These are phyloP conservation scores for Hafferia zeledoni DNA, from an alignment of 2,797 vertebrate species.

Conservation along the genomic window DNA sequence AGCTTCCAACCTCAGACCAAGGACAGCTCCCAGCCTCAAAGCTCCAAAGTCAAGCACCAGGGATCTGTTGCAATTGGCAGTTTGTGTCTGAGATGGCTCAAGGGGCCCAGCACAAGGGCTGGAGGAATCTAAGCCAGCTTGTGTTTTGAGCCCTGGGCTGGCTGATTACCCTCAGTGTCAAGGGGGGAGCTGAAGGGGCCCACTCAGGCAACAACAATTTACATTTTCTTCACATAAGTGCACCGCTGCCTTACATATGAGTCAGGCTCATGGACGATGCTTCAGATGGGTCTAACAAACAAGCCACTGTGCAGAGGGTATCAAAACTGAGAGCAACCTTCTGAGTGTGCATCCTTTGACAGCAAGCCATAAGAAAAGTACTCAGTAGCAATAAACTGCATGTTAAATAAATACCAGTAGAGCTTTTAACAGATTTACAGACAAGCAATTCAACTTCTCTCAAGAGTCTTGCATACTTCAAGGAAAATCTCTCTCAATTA, in stretches of 20 bases:
- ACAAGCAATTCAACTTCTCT: constrained; percentile 73
- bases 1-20: neutral
- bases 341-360: constrained; percentile 4
- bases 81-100: neutral
- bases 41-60: neutral
- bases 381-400: constrained; percentile 60
- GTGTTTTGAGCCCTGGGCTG: neutral
- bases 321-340: neutral
- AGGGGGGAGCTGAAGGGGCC: neutral
- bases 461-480: constrained; percentile 71
- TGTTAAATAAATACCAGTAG: constrained; percentile 75
- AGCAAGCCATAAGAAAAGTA: constrained; percentile 46
- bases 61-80: neutral
- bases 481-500: constrained; percentile 79
- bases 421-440: constrained; percentile 78
- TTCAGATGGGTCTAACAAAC: neutral
- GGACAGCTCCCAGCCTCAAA: neutral
- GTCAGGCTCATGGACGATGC: neutral
- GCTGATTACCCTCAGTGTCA: neutral
- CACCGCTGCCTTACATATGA: neutral
- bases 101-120: neutral
- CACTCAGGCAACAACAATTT: neutral
- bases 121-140: neutral
- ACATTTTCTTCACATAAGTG: neutral
- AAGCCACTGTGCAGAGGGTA: neutral